A percentile compares a stretch with the other conserved stretches of the same genome.
phyloP scores from a whole-genome alignment of 2,113 vertebrate genomes.

The Sturnus vulgaris region DNA sequence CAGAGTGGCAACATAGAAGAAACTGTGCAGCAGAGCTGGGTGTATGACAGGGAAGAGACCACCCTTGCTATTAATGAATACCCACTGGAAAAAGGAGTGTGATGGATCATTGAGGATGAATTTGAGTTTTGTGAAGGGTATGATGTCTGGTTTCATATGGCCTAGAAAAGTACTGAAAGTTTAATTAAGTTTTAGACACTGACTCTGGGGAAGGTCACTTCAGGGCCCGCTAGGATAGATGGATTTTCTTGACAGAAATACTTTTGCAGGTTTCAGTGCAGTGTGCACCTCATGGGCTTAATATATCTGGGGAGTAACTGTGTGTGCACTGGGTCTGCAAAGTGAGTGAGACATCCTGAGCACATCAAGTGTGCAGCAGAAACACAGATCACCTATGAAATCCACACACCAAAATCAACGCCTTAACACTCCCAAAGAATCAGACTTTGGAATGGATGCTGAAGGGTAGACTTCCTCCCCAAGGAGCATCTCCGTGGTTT shows the following conservation, averaged over 20 bases:
- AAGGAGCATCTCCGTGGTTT: accelerated
- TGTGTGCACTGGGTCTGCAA: not conserved
- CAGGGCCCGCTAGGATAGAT: not conserved
- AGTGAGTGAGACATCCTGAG: not conserved
- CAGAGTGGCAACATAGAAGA: not conserved
- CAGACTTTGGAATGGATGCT: not conserved
- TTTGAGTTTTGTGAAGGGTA: not conserved
- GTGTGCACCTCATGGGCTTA: not conserved
- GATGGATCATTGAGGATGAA: not conserved
- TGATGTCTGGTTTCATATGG: not conserved
- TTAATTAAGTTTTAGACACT: not conserved
- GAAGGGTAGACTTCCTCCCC: not conserved
- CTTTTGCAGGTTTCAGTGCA: not conserved
- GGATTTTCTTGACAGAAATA: not conserved
- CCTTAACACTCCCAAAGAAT: not conserved
- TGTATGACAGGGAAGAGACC: not conserved
- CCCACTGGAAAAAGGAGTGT: not conserved
- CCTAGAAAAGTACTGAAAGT: not conserved
- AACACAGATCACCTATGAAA: not conserved
- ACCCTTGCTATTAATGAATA: not conserved
- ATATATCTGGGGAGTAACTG: not conserved
- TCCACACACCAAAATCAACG: not conserved
- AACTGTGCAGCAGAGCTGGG: not conserved
- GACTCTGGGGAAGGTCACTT: not conserved
- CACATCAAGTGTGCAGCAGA: not conserved